Percentiles rank a stretch among this genome's conserved stretches.
Conservation (phyloP, 1,140 invertebrate species). For the Mizuhopecten yessoensis region DNA sequence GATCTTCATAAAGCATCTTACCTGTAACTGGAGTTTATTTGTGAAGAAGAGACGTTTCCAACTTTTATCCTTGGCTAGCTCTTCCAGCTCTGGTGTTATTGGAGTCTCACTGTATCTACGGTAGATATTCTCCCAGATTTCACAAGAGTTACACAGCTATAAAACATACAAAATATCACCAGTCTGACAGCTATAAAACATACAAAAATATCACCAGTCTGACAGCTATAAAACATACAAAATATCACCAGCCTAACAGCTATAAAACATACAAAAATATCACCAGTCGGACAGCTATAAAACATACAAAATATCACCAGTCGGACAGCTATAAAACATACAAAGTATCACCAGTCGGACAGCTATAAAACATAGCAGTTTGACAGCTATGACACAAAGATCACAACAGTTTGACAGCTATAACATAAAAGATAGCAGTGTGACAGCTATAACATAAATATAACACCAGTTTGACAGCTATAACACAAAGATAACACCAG, state of each 20-base stretch:
- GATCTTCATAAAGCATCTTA: slow-evolving; percentile 54
- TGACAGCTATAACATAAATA: background rate
- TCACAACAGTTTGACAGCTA: no score
- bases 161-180: no score
- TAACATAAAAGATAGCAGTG: no score
- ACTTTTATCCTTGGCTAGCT: slow-evolving; percentile 68
- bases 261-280: background rate
- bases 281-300: no score
- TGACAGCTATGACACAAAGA: no score
- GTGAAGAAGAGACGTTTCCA: slow-evolving; percentile 78
- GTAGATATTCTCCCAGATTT: slow-evolving; percentile 75
- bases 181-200: background rate
- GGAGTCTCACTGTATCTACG: slow-evolving; percentile 61
- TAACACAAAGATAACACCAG: background rate
- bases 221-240: background rate
- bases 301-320: no score
- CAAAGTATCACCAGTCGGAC: no score
- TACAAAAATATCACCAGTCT: background rate
- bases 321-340: no score
- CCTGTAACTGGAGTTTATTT: slow-evolving; percentile 78
- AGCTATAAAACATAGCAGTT: no score
- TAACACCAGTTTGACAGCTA: background rate
- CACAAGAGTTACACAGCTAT: slow-evolving; percentile 70
- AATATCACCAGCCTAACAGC: background rate
- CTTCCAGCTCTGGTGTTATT: slow-evolving; percentile 68